Base-by-base conservation (phyloP, 2,797 vertebrate species). In the Gymnopithys bicolor region DNA sequence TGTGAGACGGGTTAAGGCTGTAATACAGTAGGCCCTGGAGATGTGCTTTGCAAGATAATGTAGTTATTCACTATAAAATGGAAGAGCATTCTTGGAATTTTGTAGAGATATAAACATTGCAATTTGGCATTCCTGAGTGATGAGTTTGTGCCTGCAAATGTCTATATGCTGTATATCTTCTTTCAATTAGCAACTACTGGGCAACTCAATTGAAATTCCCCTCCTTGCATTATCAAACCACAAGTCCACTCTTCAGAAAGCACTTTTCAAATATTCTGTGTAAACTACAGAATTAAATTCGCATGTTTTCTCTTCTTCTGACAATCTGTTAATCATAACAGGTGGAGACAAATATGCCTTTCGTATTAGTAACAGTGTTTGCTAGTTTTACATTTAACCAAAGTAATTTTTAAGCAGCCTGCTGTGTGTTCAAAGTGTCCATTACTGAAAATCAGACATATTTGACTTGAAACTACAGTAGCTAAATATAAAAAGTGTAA, bases 401-500 rank as follows among this genome's bases (percentile, higher is more conserved):
- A 71, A 66, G 19, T 25, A 32, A 52, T 49, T 89, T 80, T 85
- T 37, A 43, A 73, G 53, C 22, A 87, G 37, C 41, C 41, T 81
- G 24, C 22, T 59, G 21, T 7, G 3, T 19, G 63, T 60, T 88
- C 55, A 41, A 94, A 82, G 19, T 24, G 74, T 37, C 63, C 9
- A 27, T 82, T 92, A 64, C 16, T 67, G 41, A 86, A n/a, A 81
- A 79, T 70, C 37, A 53, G 69, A 90, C 52, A 43, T 33, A 83
- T 59, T 79, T 89, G 5, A 55, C 52, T 84, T 81, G 35, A 84
- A 76, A 60, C 55, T 93, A 84, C 56, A 87, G 87, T 84, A 95
- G 92, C 80, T 93, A 94, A 94, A 91, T 64, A 68, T 41, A 79
- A 93, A 51, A 94, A 58, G 30, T 59, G 33, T 63, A 60, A 91